Conservation (phyloP, 2,113 vertebrate species). For the Pygoscelis antarcticus region DNA sequence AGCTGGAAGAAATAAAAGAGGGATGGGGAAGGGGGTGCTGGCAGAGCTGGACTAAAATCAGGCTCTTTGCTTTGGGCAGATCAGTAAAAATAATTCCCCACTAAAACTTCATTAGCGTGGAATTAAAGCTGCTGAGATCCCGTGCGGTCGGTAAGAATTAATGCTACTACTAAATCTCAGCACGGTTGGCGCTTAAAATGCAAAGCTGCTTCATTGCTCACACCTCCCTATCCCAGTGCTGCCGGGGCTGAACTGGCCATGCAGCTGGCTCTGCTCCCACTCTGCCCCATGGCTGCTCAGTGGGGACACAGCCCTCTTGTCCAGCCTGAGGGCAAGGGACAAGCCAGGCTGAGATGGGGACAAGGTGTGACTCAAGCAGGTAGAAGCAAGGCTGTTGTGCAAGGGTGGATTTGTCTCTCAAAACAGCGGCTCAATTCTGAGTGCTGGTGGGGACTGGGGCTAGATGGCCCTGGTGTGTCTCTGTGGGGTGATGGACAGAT, state of each 20-base stretch:
- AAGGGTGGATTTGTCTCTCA: not conserved
- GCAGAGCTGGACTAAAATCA: constrained; percentile 35
- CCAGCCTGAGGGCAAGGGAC: not conserved
- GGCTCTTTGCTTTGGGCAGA: constrained; percentile 35
- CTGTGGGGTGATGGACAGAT: not conserved
- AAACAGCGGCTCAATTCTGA: not conserved
- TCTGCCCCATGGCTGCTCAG: not conserved
- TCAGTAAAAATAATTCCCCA: constrained; percentile 64
- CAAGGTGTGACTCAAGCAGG: not conserved
- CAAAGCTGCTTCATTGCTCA: not conserved
- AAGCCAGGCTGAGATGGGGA: not conserved
- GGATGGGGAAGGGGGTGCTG: not conserved
- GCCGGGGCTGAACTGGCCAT: not conserved
- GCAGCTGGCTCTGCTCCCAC: not conserved
- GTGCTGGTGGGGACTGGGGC: not conserved
- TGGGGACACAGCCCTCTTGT: not conserved
- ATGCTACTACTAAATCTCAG: not conserved
- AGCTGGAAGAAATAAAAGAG: constrained; percentile 17
- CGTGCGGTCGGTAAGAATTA: not conserved
- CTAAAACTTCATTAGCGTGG: constrained; percentile 62
- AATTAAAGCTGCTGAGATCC: constrained; percentile 45
- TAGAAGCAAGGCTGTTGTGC: not conserved
- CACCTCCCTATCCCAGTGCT: not conserved
- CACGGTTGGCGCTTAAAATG: not conserved
- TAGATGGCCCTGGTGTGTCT: not conserved